Conservation (phyloP, 1,140 invertebrate genomes). For the Calephelis virginiensis region DNA sequence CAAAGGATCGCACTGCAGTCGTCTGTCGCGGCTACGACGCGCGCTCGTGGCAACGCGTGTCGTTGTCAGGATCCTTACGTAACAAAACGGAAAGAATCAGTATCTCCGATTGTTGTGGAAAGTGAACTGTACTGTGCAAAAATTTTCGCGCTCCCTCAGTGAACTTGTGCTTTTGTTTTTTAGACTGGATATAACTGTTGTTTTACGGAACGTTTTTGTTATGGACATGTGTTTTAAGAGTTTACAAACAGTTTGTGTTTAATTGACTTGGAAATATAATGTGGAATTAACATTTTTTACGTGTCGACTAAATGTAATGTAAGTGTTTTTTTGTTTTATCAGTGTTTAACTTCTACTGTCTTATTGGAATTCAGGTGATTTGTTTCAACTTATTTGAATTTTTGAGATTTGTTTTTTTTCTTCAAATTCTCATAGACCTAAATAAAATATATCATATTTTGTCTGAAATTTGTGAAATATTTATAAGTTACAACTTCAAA, state of each 20-base stretch:
- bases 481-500: too few relatives aligned
- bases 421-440: too few relatives aligned
- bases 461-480: too few relatives aligned
- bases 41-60: conserved; percentile 55
- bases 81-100: conserved; percentile 61
- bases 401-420: not conserved
- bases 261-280: conserved; percentile 13
- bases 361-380: not conserved
- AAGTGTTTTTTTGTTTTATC: not conserved
- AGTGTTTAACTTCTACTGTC: not conserved
- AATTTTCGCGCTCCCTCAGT: conserved; percentile 20
- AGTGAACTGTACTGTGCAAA: conserved; percentile 46
- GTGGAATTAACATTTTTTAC: conserved; percentile 16
- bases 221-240: conserved; percentile 10
- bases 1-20: conserved; percentile 76
- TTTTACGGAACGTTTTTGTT: conserved; percentile 6
- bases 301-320: conserved; percentile 1
- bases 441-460: too few relatives aligned
- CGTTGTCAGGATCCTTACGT: conserved; percentile 58
- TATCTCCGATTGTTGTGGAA: conserved; percentile 64
- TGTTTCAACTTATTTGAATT: not conserved
- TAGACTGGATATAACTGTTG: conserved; percentile 4
- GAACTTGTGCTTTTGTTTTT: conserved; percentile 21
- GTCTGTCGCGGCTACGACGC: conserved; percentile 61
- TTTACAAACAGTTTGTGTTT: conserved; percentile 17